phyloP scores from a whole-genome alignment of 2,113 vertebrate species.

The Chamaetylas fuelleborni region DNA sequence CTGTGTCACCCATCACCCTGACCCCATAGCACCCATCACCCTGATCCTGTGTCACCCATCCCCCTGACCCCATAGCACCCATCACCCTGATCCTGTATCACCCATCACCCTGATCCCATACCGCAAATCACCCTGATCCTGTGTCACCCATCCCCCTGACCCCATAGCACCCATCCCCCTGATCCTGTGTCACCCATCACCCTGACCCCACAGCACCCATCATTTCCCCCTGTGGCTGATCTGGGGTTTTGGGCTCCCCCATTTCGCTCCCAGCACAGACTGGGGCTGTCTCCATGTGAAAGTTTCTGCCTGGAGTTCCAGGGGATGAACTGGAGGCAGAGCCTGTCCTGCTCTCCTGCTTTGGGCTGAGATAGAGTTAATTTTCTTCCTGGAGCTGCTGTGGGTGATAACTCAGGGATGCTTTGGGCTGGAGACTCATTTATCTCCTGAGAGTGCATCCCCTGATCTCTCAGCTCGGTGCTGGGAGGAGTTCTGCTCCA shows the following conservation, averaged over 20 bases:
- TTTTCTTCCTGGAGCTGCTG: not conserved
- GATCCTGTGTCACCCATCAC: too few relatives aligned
- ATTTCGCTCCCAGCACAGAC: fast-evolving
- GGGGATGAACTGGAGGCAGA: not conserved
- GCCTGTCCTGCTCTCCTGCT: not conserved
- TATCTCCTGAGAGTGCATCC: not conserved
- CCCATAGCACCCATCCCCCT: not conserved
- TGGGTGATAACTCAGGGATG: not conserved
- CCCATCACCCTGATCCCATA: too few relatives aligned
- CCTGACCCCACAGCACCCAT: not conserved
- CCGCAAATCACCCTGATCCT: not conserved
- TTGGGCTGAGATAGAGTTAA: not conserved
- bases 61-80: not conserved
- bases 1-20: too few relatives aligned
- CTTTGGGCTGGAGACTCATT: not conserved
- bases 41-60: too few relatives aligned
- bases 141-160: too few relatives aligned
- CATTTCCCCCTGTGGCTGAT: fast-evolving
- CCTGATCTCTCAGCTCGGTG: not conserved
- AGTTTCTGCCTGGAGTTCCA: not conserved
- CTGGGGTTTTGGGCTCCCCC: fast-evolving
- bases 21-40: too few relatives aligned
- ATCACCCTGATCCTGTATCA: too few relatives aligned
- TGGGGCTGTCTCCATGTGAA: not conserved
- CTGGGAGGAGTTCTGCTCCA: not conserved